Evolutionary conservation across 2,888 invertebrate species (phyloP).

Genomic region (Daptonema setosum): DNA sequence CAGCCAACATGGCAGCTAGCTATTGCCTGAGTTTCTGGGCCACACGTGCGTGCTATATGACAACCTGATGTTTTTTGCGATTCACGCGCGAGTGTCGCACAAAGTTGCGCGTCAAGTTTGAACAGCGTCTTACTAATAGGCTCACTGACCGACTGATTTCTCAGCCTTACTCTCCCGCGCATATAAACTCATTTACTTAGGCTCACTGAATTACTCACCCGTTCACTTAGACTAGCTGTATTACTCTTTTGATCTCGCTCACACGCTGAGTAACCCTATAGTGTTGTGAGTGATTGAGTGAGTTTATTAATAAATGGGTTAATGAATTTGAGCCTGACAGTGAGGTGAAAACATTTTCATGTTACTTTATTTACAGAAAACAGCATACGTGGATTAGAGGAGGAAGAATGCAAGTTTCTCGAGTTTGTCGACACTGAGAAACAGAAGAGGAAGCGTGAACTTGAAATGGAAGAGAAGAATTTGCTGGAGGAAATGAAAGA

Average conservation of each 20-base stretch:
- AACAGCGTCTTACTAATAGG: no score
- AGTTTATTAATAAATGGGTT: no score
- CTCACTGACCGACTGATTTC: no score
- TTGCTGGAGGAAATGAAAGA: constrained; percentile 13
- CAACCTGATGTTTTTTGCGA: no score
- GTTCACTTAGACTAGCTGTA: neutral
- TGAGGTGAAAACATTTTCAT: neutral
- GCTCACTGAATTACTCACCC: neutral
- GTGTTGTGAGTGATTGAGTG: no score
- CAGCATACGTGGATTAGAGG: constrained; percentile 59
- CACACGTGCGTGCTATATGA: no score
- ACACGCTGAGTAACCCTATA: no score
- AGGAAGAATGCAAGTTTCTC: constrained; percentile 82
- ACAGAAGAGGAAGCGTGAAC: constrained; percentile 9
- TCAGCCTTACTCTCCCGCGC: no score
- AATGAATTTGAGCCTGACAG: neutral
- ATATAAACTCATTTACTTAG: neutral
- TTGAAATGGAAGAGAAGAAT: constrained; percentile 13
- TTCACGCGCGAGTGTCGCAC: no score
- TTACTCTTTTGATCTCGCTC: neutral
- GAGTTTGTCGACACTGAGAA: constrained; percentile 47
- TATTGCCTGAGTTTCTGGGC: no score
- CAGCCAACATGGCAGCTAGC: no score
- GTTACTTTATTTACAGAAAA: constrained; percentile 32
- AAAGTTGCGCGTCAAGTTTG: no score